Conservation (phyloP, 2,113 vertebrate species). For the Amphiprion percula region DNA sequence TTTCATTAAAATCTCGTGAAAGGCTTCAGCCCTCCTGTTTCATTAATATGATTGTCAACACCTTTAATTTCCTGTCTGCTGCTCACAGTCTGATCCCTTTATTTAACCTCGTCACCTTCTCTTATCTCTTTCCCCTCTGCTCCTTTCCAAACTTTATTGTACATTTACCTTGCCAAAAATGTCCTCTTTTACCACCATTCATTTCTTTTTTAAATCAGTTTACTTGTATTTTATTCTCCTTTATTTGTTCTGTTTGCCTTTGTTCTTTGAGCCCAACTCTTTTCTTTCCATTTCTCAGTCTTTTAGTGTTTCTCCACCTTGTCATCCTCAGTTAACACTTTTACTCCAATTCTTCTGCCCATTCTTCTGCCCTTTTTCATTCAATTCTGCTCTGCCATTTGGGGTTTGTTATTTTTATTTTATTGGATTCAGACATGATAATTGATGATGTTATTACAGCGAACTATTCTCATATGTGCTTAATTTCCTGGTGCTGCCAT, state of each 20-base stretch:
- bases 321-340: too few species aligned
- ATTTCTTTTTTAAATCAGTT: background rate
- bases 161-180: background rate
- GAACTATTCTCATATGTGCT: too few species aligned
- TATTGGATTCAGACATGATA: too few species aligned
- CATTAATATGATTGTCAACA: conserved; percentile 39
- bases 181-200: background rate
- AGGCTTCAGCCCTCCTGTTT: background rate
- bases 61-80: conserved; percentile 55
- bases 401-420: too few species aligned
- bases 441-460: too few species aligned
- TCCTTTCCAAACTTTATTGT: background rate
- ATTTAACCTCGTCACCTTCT: conserved; percentile 23
- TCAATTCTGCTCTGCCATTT: too few species aligned
- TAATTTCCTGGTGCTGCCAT: too few species aligned
- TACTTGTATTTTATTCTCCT: background rate
- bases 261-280: too few species aligned
- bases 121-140: background rate
- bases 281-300: too few species aligned
- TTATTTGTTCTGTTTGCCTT: background rate
- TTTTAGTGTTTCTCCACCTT: too few species aligned
- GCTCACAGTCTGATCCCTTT: background rate
- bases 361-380: too few species aligned
- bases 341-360: too few species aligned
- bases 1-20: conserved; percentile 17